phyloP scores from a whole-genome alignment of 2,113 vertebrate genomes.

The Calidris pugnax region DNA sequence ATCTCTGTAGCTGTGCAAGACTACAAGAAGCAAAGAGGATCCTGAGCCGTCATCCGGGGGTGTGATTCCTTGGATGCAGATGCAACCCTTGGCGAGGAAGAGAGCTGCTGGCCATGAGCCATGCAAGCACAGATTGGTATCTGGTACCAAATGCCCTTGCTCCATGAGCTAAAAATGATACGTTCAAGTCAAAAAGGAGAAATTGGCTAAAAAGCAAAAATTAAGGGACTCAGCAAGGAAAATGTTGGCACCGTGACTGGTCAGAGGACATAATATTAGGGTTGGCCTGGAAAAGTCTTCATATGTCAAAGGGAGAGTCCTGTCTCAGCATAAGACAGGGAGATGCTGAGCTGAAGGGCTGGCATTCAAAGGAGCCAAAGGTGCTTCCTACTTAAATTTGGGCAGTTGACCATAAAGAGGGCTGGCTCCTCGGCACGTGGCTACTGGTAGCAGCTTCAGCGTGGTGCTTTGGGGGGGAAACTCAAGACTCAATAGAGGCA shows the following conservation, averaged over 20 bases:
- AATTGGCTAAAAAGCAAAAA: neutral
- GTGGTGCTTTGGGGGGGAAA: neutral
- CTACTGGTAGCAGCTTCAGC: neutral
- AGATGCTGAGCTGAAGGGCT: neutral
- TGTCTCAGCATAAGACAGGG: neutral
- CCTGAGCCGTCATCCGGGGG: rapidly evolving
- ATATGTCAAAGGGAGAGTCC: neutral
- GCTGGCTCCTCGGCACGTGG: neutral
- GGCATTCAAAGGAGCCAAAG: neutral
- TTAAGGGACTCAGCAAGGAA: neutral
- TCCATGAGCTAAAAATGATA: neutral
- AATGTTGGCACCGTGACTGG: neutral
- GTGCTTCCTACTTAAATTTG: neutral
- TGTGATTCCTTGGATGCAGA: neutral
- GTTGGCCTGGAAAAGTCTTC: neutral
- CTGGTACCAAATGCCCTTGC: neutral
- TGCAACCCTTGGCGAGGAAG: neutral
- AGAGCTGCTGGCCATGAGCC: neutral
- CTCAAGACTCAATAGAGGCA: neutral
- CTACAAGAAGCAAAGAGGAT: neutral
- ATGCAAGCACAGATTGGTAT: neutral
- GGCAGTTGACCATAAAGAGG: neutral
- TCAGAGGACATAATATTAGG: neutral
- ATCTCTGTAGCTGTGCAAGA: neutral
- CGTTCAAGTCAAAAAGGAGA: neutral